Base-by-base conservation (phyloP, 2,113 vertebrate genomes). In the Oenanthe melanoleuca region DNA sequence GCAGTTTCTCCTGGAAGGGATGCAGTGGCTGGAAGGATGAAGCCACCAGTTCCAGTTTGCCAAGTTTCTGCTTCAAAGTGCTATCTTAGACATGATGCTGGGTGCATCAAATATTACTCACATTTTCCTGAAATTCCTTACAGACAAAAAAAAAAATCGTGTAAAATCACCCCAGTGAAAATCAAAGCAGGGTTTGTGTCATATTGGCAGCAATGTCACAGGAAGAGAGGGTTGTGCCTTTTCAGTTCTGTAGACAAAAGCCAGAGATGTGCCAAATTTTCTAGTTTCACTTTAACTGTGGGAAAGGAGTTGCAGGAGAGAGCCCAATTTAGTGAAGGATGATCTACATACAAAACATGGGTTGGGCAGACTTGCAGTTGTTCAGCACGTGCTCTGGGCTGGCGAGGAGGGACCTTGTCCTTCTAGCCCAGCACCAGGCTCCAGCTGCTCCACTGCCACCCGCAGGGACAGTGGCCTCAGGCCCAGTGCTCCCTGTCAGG, bases 191-290 rank as follows among this genome's bases (percentile, higher is more conserved):
- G 5, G 7, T 66, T 89, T 77, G 37, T 61, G 57, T 80, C 6
- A 2, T 80, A 31, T 28, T 83, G 29, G 50, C 73, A 78, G 24
- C 34, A 56, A 11, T 26, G 26, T 55, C 61, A 64, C 69, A 79
- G 59, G 42, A 84, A 72, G 50, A 77, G n/a, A 20, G 17, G 1
- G 12, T 38, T 49, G 49, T 40, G n/a, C 49, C 37, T 86, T 81
- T 94, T 77, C 66, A 85, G 12, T 50, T 80, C 29, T 20, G 38
- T 12, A 74, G 74, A 89, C 59, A 81, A 94, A 91, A 87, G 61
- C 22, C 77, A 64, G 6, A 17, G 9, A 4, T 66, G 56, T 87
- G 84, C 37, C 57, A 79, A 34, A 69, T 70, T 85, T 73, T 77
- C 74, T 57, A 65, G 29, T 61, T 87, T 81, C 25, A 24, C 19